Base-by-base conservation (phyloP, 2,113 vertebrate species). In the Dicentrarchus labrax region DNA sequence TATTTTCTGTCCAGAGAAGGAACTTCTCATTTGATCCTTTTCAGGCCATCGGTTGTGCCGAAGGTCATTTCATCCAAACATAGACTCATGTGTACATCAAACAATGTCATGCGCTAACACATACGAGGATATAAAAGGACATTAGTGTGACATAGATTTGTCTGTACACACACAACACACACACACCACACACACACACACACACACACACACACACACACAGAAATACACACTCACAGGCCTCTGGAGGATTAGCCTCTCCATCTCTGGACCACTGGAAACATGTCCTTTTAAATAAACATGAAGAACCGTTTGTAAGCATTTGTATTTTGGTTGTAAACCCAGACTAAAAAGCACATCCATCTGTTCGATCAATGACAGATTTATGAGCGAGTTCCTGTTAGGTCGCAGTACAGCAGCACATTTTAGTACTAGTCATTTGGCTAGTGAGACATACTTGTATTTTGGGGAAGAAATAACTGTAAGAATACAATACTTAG, bases 261-360 rank as follows among this genome's bases (percentile, higher is more conserved):
- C 38, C 47, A n/a, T 80, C 80, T 72, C 65, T 62, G 47, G 54
- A 80, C 68, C 43, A 43, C 72, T 62, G 64, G 53, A 89, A 86
- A 84, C 88, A 88, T 51, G 85, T 86, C 78, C 21, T 65, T 82
- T 93, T 75, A 85, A 90, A 92, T 87, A 91, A 94, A 93, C 91
- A 87, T 59, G 73, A 47, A 67, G 59, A 82, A 36, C 72, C 71
- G 83, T 87, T 88, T 85, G 77, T 82, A 69, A 77, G 47, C 71
- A 59, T 80, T 82, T 68, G 81, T 84, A 66, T 73, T 75, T 75
- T 38, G 39, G 57, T 61, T 85, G 64, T 75, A 75, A 85, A 82
- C 65, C 6, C 48, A 79, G 83, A 65, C 39, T 69, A 21, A 41
- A 69, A 76, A 78, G 60, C 38, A 57, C 72, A 76, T 88, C 70